phyloP scores from a whole-genome alignment of 2,797 vertebrate species.

The Hyperoplus lanceolatus region DNA sequence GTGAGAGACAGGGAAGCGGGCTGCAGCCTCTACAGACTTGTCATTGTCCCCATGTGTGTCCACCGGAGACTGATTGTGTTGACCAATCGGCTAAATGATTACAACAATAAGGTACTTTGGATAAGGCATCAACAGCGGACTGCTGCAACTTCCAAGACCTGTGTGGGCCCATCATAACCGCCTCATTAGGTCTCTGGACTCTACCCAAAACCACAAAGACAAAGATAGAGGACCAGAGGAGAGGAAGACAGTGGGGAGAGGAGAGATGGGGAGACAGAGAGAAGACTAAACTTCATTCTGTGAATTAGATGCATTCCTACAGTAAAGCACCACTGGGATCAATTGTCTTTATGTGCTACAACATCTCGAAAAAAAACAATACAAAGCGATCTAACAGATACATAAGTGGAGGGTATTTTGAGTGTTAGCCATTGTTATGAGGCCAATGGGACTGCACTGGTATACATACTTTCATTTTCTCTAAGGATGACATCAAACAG shows the following conservation, averaged over 20 bases:
- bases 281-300: conserved; percentile 69
- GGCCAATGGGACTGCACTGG: conserved; percentile 73
- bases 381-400: conserved; percentile 81
- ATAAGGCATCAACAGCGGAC: conserved; percentile 75
- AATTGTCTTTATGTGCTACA: conserved; percentile 80
- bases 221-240: conserved; percentile 61
- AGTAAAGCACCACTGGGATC: conserved; percentile 74
- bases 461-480: conserved; percentile 71
- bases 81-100: conserved; percentile 86
- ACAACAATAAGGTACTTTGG: conserved; percentile 84
- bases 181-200: conserved; percentile 86
- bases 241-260: conserved; percentile 44
- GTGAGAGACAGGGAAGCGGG: conserved; percentile 35
- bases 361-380: conserved; percentile 80
- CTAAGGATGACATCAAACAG: conserved; percentile 79
- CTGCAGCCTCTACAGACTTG: conserved; percentile 73
- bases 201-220: conserved; percentile 78
- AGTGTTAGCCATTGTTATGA: conserved; percentile 81
- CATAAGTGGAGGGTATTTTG: conserved; percentile 80
- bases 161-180: conserved; percentile 81
- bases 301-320: conserved; percentile 64
- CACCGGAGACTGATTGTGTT: conserved; percentile 83
- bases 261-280: conserved; percentile 30
- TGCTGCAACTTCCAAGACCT: conserved; percentile 76
- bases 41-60: conserved; percentile 79